Evolutionary conservation across 2,797 vertebrate genomes (phyloP).

Genomic region (Eremophila alpestris): DNA sequence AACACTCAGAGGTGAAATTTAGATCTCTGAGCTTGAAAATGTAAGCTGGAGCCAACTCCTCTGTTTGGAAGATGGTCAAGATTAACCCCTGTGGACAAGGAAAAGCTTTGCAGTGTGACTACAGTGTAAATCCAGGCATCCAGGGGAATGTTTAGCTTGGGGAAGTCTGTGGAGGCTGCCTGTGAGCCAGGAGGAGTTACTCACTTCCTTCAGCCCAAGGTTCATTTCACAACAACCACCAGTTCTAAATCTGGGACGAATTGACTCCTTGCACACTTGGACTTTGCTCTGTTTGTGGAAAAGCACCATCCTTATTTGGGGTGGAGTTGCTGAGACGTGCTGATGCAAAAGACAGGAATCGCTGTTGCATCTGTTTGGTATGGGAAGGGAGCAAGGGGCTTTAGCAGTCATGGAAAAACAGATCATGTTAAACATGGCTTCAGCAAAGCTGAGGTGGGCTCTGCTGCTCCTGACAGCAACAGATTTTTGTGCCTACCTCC

Average conservation of each 20-base stretch:
- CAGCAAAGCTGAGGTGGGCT: background rate
- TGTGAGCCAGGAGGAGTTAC: slow-evolving; percentile 30
- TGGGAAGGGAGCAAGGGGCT: background rate
- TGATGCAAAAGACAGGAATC: background rate
- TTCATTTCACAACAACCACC: background rate
- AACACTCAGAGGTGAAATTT: slow-evolving; percentile 28
- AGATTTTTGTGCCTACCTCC: background rate
- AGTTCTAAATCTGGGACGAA: background rate
- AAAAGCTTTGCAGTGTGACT: background rate
- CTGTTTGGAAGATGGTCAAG: slow-evolving; percentile 2
- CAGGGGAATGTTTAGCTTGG: background rate
- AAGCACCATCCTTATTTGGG: background rate
- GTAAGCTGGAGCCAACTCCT: slow-evolving; percentile 17
- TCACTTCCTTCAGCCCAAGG: slow-evolving; percentile 47
- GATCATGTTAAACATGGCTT: background rate
- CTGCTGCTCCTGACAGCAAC: background rate
- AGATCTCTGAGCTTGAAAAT: slow-evolving; percentile 35
- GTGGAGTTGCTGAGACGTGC: background rate
- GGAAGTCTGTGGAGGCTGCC: slow-evolving; percentile 6
- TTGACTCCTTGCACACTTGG: slow-evolving; percentile 47
- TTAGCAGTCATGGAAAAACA: background rate
- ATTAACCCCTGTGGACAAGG: background rate
- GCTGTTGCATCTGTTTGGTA: background rate
- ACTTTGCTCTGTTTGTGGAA: slow-evolving; percentile 1
- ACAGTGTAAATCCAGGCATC: background rate